Evolutionary conservation across 2,888 invertebrate genomes (phyloP), one percentile per base, ranked within the genome.

Genomic region (Drosophila bunnanda): DNA sequence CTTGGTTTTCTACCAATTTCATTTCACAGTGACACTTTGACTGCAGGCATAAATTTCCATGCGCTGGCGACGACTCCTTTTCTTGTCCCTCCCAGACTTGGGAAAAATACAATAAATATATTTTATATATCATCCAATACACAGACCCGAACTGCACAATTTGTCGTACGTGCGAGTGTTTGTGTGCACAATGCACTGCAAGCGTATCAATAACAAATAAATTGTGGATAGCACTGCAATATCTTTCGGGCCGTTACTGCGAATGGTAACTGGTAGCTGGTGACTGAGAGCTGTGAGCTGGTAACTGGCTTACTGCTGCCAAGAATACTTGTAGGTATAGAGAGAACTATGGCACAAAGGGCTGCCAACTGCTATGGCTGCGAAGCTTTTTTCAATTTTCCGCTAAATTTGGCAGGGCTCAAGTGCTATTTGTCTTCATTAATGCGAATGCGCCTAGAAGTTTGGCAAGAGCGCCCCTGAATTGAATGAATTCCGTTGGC

Each of bases 381-480:
- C 71, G 81, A 90, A 89, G 89, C 79, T 90, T 91, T 89, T 91
- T 91, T 90, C 90, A 91, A 91, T 91, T 91, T 91, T 90, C 90
- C 90, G 88, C 90, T 91, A 91, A 91, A 91, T 91, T 91, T 90
- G 90, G 87, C 90, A 88, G 75, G 73, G 73, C 82, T 78, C 80
- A 83, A 88, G 82, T 79, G 78, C 89, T 89, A 90, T 91, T 90
- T 90, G 90, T 90, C 91, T 91, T 89, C 89, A 90, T 90, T 90
- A 90, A 83, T 78, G 81, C 62, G 81, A 81, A 76, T 82, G 82
- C 77, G 83, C 76, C 83, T 86, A 79, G 73, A 76, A 80, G 52
- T 80, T 65, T 83, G 80, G 84, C 84, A 83, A 69, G 59, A 32
- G 50, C 50, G 6, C 50, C 55, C 50, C 59, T 53, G 46, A 13